Evolutionary conservation across 2,113 vertebrate species (phyloP).

Genomic region (Syngnathus floridae): DNA sequence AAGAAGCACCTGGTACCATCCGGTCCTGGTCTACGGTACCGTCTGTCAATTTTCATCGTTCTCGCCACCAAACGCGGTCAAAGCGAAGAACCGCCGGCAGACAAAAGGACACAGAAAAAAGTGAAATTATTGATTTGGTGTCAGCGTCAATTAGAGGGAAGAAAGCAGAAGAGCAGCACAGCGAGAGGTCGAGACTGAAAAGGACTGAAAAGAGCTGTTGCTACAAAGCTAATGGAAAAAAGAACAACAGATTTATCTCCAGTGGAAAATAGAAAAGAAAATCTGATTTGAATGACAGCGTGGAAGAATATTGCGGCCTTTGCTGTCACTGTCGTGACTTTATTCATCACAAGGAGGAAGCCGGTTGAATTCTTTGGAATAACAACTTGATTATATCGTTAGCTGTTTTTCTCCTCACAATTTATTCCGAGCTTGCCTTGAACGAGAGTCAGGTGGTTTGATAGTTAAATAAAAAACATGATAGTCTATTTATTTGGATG

Average conservation of each 20-base stretch:
- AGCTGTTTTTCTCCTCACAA: too few relatives aligned
- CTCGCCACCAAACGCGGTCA: constrained; percentile 23
- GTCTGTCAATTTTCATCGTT: constrained; percentile 39
- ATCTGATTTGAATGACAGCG: neutral
- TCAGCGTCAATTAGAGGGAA: constrained; percentile 56
- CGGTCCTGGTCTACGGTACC: constrained; percentile 5
- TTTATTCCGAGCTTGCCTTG: too few relatives aligned
- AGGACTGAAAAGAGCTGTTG: constrained; percentile 11
- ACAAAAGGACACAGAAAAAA: constrained; percentile 57
- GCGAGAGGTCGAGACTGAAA: constrained; percentile 12
- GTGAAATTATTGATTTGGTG: constrained; percentile 66
- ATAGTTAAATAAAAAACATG: neutral
- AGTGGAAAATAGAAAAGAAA: neutral
- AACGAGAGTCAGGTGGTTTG: neutral
- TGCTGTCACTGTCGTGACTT: neutral
- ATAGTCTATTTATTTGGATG: neutral
- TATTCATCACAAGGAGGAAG: neutral
- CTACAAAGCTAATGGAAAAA: constrained; percentile 5
- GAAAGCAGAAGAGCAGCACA: constrained; percentile 5
- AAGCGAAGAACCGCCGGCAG: constrained; percentile 44
- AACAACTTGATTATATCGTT: neutral
- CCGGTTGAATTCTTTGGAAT: neutral
- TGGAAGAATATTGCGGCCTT: neutral
- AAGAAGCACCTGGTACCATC: constrained; percentile 13
- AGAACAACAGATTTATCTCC: neutral